Evolutionary conservation across 1,140 invertebrate species (phyloP).

Genomic region (Helicoverpa armigera): DNA sequence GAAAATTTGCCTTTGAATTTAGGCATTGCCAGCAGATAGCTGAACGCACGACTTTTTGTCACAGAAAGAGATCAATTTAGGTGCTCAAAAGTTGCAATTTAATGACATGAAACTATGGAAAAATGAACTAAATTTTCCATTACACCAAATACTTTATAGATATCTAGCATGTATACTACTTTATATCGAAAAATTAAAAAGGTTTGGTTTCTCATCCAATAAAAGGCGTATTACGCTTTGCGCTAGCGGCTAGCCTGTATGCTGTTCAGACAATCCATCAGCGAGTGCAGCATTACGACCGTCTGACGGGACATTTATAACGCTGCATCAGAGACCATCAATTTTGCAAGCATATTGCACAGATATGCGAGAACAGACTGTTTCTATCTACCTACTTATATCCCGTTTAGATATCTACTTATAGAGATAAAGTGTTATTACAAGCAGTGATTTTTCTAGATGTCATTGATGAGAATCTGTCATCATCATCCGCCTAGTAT

Average conservation of each 20-base stretch:
- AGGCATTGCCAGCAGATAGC: no score
- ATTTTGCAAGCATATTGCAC: constrained; percentile 35
- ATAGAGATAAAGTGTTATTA: not conserved
- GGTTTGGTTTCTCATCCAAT: not conserved
- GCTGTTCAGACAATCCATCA: constrained; percentile 37
- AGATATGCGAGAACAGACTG: constrained; percentile 23
- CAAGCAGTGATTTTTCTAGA: not conserved
- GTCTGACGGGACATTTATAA: constrained; percentile 43
- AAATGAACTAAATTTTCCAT: no score
- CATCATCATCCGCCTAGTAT: no score
- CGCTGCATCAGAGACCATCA: constrained; percentile 24
- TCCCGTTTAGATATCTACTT: not conserved
- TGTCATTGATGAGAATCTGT: not conserved
- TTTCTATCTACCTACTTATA: not conserved
- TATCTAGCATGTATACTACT: no score
- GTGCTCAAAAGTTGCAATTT: no score
- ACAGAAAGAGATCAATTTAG: no score
- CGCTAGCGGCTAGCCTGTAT: not conserved
- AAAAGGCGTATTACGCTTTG: not conserved
- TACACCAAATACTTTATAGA: no score
- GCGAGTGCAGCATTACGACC: constrained; percentile 2
- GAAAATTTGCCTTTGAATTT: not conserved
- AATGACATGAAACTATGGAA: no score
- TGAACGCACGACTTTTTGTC: no score
- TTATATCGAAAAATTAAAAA: no score